Evolutionary conservation across 2,797 vertebrate genomes (phyloP).

Genomic region (Lithobates sylvaticus): DNA sequence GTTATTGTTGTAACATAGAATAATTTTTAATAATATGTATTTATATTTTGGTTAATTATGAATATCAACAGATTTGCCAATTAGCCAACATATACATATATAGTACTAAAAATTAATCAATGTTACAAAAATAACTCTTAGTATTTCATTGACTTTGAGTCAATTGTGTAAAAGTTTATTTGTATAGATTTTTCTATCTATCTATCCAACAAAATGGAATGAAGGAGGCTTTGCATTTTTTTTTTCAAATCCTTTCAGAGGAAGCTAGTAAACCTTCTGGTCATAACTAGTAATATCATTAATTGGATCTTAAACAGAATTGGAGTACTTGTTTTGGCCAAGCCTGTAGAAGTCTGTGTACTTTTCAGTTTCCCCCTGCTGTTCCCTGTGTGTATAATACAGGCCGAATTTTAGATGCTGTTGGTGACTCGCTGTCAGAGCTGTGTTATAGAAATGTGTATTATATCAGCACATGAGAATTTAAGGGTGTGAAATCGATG

Average conservation of each 20-base stretch:
- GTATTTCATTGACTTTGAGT: too few species aligned
- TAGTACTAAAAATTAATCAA: too few species aligned
- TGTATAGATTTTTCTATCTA: too few species aligned
- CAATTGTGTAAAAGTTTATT: too few species aligned
- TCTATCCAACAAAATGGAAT: too few species aligned
- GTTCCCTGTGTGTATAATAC: constrained; percentile 18
- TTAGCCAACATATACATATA: too few species aligned
- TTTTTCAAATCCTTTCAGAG: not conserved
- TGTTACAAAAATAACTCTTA: too few species aligned
- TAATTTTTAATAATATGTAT: too few species aligned
- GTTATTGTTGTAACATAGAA: too few species aligned
- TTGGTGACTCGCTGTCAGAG: constrained; percentile 6
- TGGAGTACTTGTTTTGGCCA: constrained; percentile 36
- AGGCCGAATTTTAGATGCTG: constrained; percentile 1
- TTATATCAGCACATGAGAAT: constrained; percentile 17
- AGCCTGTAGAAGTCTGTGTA: constrained; percentile 46
- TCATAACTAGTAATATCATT: constrained; percentile 33
- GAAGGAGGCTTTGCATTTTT: not conserved
- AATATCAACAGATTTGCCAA: too few species aligned
- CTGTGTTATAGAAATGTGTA: not conserved
- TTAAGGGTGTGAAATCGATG: constrained; percentile 4
- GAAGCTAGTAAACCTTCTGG: constrained; percentile 16
- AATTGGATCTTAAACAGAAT: constrained; percentile 25
- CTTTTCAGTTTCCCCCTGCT: constrained; percentile 67
- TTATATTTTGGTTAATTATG: too few species aligned